Evolutionary conservation across 2,113 vertebrate species (phyloP).

Genomic region (Polypterus bichir): DNA sequence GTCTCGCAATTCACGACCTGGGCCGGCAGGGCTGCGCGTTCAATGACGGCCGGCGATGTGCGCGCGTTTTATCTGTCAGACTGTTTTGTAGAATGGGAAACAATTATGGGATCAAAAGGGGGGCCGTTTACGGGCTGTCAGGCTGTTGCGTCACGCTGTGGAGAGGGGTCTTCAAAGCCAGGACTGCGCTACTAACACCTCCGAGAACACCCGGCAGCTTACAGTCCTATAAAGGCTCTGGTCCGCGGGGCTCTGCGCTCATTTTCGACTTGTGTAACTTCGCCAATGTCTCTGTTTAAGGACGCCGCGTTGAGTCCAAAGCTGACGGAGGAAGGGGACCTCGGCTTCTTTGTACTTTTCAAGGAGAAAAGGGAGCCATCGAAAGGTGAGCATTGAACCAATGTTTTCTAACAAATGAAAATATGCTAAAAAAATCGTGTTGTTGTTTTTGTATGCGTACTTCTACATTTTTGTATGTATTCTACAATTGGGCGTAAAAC

Average conservation of each 20-base stretch:
- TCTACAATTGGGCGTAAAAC: neutral
- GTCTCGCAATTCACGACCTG: too few relatives aligned
- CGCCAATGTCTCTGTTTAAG: conserved; percentile 35
- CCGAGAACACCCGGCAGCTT: neutral
- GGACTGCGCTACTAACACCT: neutral
- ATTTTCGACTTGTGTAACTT: neutral
- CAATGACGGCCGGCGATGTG: too few relatives aligned
- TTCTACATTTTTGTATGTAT: neutral
- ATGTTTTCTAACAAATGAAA: neutral
- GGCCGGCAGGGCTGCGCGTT: too few relatives aligned
- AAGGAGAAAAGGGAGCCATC: conserved; percentile 22
- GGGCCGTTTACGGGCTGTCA: neutral
- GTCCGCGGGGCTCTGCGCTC: too few relatives aligned
- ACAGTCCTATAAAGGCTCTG: too few relatives aligned
- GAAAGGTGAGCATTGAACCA: conserved; percentile 28
- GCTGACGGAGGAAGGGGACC: conserved; percentile 22
- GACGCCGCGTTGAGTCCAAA: conserved; percentile 27
- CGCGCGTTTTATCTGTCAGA: conserved; percentile 10
- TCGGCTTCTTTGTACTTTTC: conserved; percentile 30
- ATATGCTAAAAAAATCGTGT: too few relatives aligned
- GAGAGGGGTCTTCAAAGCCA: neutral
- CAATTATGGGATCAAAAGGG: conserved; percentile 1
- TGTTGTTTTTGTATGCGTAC: neutral
- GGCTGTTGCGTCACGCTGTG: conserved; percentile 10
- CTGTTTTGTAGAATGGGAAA: conserved; percentile 14